Percentiles rank a stretch among this genome's conserved stretches.
These are phyloP conservation scores for Condylostylus longicornis DNA, from an alignment of 1,140 invertebrate genomes.

Conservation along the genomic window DNA sequence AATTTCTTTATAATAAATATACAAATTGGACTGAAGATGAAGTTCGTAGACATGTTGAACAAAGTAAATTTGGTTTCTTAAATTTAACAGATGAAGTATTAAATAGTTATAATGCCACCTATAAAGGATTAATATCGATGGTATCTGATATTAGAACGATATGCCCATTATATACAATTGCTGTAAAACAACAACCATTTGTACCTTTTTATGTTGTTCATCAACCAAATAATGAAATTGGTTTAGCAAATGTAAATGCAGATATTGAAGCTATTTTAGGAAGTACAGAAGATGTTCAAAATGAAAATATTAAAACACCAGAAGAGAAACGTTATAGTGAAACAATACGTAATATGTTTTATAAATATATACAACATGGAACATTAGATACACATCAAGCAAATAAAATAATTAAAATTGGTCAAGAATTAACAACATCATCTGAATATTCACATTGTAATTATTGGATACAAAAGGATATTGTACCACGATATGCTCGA, in stretches of 20 bases:
- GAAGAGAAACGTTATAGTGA: conserved; percentile 56
- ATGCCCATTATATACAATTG: conserved; percentile 54
- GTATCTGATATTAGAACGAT: conserved; percentile 64
- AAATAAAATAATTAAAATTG: conserved; percentile 45
- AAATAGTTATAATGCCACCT: conserved; percentile 46
- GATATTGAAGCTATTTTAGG: conserved; percentile 66
- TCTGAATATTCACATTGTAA: conserved; percentile 53
- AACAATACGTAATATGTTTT: conserved; percentile 68
- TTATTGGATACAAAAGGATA: conserved; percentile 54
- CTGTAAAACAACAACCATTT: conserved; percentile 37
- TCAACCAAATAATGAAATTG: conserved; percentile 37
- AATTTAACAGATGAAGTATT: conserved; percentile 44
- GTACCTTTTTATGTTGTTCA: conserved; percentile 60
- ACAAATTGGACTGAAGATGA: conserved; percentile 44
- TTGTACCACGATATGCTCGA: conserved; percentile 52
- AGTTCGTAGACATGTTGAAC: conserved; percentile 43
- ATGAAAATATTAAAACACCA: too few relatives aligned
- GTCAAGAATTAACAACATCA: conserved; percentile 46
- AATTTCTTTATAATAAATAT: conserved; percentile 39
- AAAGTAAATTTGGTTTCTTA: conserved; percentile 45
- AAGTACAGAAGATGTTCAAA: conserved; percentile 50
- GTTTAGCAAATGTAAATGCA: conserved; percentile 44
- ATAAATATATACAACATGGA: conserved; percentile 60
- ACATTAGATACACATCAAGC: conserved; percentile 39
- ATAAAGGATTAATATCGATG: conserved; percentile 49